Base-by-base conservation (phyloP, 2,888 invertebrate species). In the Phaedon cochleariae region DNA sequence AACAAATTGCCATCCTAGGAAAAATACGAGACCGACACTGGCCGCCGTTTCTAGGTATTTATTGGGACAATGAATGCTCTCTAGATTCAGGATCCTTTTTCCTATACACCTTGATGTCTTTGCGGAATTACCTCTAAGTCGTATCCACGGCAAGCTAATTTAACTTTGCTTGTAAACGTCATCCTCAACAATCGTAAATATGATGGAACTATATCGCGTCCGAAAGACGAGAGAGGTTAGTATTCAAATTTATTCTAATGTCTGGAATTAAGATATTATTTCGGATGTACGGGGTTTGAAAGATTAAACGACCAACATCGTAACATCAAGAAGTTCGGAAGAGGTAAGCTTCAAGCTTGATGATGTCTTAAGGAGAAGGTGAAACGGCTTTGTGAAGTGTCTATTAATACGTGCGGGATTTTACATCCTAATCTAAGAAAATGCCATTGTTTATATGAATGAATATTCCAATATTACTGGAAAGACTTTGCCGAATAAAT, bases 211-310 rank as follows among this genome's bases (percentile, higher is more conserved):
- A 65, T 67, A 64, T 15, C 41, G 65, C 65, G 65, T 64, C 63
- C 62, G 64, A 64, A 64, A 66, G 59, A 62, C 59, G 69, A 71
- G 64, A n/a, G n/a, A 64, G 64, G 72, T 73, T 71, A 72, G 76
- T 79, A 78, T 78, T 77, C 77, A 78, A 77, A 78, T 79, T 79
- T 80, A 81, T 81, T 81, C 79, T 79, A 80, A 81, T 81, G 79
- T 76, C 75, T 69, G 77, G 81, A 77, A 80, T 81, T 81, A 81
- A 82, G 81, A 81, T 82, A 82, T 82, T 81, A 82, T 79, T 76
- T 74, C 78, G 70, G 79, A 73, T 41, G 41, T 70, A 75, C 74
- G 48, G 48, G 57, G 58, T 61, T 66, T 48, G 62, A 62, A 62
- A 55, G 62, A 66, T 66, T 66, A 66, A 62, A 62, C 48, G 45